Base-by-base conservation (phyloP, 1,140 invertebrate species). In the Oryctes rhinoceros region DNA sequence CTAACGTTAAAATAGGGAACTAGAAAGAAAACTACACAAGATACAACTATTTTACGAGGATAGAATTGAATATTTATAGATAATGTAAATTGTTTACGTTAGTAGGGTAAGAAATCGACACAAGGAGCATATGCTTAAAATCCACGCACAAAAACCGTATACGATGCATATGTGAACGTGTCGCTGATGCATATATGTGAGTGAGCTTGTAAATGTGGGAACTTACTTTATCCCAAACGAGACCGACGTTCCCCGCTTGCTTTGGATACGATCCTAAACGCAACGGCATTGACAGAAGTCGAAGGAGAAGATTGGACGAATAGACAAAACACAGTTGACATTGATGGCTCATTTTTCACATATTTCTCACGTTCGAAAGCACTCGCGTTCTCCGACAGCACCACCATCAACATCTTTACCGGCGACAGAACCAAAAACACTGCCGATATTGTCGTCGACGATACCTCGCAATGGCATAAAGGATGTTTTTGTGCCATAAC, bases 301-400 rank as follows among this genome's bases (percentile, higher is more conserved):
- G 53, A 59, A 59, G 53, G n/a, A 18, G 65, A 71, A 35, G 65
- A 37, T 11, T 35, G 24, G 35, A 24, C 65, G 65, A 71, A 71
- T 71, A 71, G 65, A 71, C 65, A 71, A 71, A 71, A 71, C 65
- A 71, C 65, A 71, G 65, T 71, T 71, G 65, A 71, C 65, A 71
- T 71, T 71, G 65, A 71, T 71, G 20, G 65, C 65, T 24, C 65
- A 71, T 71, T 71, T 71, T 71, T 71, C 65, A 71, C 65, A 71
- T 71, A 71, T 71, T 71, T 71, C 24, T 71, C 65, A 71, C 65
- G 65, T 71, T 35, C 65, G 18, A 71, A 24, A 71, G 65, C 65
- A 71, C 65, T 71, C 24, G 65, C 65, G 65, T 71, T 24, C 53
- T 59, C 53, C 24, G 15, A 71, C 24, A 24, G 35, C 24, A 37